phyloP scores from a whole-genome alignment of 2,797 vertebrate species.

The Meda fulgida region DNA sequence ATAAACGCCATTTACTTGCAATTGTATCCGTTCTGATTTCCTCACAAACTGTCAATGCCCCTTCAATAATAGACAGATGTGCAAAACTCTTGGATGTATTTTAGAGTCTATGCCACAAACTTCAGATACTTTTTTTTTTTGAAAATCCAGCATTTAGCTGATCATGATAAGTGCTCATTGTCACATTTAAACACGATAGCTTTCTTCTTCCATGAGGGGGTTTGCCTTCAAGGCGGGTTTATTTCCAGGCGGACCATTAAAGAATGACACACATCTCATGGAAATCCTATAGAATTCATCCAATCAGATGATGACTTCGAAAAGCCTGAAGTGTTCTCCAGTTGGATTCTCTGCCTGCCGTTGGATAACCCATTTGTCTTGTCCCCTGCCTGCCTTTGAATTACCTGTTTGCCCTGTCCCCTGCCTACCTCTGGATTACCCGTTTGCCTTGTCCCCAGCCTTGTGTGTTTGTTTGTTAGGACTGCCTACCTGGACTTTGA shows the following conservation, averaged over 20 bases:
- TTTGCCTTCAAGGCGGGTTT: background rate
- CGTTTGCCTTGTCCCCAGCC: too few relatives aligned
- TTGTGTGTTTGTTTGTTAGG: too few relatives aligned
- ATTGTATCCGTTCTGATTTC: too few relatives aligned
- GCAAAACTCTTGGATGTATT: background rate
- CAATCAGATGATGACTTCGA: background rate
- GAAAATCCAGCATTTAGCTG: background rate
- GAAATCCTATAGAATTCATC: background rate
- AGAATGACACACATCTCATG: background rate
- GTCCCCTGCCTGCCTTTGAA: too few relatives aligned
- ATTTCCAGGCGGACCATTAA: background rate
- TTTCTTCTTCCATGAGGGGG: background rate
- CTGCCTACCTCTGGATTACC: too few relatives aligned
- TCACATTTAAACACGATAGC: background rate
- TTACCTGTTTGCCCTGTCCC: too few relatives aligned
- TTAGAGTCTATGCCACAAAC: too few relatives aligned
- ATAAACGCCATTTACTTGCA: too few relatives aligned
- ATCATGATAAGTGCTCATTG: background rate
- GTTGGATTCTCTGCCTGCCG: too few relatives aligned
- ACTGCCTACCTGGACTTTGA: too few relatives aligned
- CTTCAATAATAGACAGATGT: background rate
- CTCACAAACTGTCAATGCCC: background rate
- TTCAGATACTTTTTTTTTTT: too few relatives aligned
- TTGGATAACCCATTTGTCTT: too few relatives aligned
- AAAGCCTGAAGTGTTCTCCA: background rate